These are phyloP conservation scores for Lagodon rhomboides DNA, from an alignment of 2,797 vertebrate genomes.

Conservation along the genomic window DNA sequence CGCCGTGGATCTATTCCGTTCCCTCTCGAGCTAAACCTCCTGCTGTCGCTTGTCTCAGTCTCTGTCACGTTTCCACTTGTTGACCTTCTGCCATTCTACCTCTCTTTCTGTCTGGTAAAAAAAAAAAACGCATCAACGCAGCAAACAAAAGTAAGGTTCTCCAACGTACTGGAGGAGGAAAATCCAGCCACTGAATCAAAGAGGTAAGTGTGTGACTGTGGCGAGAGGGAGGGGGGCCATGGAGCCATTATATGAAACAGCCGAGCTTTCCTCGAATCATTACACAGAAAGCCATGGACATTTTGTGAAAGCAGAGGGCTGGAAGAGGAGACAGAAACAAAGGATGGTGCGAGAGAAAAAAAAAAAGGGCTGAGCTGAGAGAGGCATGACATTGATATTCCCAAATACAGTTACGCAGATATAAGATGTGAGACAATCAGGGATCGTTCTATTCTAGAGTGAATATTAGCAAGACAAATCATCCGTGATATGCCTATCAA, in stretches of 20 bases:
- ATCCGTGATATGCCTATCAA: conserved; percentile 66
- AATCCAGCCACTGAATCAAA: conserved; percentile 46
- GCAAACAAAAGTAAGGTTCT: conserved; percentile 48
- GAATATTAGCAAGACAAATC: conserved; percentile 68
- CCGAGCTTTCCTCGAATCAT: conserved; percentile 41
- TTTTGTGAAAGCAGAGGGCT: conserved; percentile 34
- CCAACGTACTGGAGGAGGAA: conserved; percentile 28
- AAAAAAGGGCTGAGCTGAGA: neutral
- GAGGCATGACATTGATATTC: conserved; percentile 42
- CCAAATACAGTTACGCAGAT: conserved; percentile 55
- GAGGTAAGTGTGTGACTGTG: conserved; percentile 21
- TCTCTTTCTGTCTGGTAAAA: neutral
- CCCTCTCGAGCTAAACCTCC: neutral
- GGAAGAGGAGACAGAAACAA: conserved; percentile 44
- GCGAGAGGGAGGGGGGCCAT: neutral
- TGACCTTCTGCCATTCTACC: conserved; percentile 32
- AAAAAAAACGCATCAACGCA: neutral
- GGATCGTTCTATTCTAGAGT: conserved; percentile 39
- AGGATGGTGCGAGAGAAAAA: conserved; percentile 9
- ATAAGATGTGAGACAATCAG: conserved; percentile 60
- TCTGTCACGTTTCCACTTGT: conserved; percentile 25
- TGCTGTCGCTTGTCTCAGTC: conserved; percentile 29
- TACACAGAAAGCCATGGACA: conserved; percentile 30
- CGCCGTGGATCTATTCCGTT: neutral
- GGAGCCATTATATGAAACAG: conserved; percentile 35